phyloP scores from a whole-genome alignment of 2,797 vertebrate species.

The Monodelphis domestica region DNA sequence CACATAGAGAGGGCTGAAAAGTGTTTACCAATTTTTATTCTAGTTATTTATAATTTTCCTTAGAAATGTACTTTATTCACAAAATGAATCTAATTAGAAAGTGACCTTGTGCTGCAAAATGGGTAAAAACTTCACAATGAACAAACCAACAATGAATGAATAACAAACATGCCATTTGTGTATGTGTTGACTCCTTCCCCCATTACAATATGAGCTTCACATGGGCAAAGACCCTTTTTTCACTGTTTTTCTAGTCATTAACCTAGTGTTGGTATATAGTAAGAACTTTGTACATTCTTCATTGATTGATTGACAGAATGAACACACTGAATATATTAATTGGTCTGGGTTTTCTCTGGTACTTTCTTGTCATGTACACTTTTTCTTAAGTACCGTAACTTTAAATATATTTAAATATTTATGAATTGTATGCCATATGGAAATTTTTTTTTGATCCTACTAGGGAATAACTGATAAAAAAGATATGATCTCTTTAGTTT shows the following conservation, averaged over 20 bases:
- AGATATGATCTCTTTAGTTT: neutral
- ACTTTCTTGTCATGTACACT: neutral
- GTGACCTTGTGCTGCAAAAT: neutral
- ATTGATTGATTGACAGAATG: neutral
- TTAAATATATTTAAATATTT: neutral
- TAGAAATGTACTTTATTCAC: neutral
- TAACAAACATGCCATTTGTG: neutral
- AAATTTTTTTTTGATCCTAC: neutral
- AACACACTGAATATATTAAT: neutral
- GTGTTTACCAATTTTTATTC: neutral
- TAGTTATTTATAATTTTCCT: neutral
- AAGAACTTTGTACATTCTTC: neutral
- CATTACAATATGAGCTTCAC: neutral
- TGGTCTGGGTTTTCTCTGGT: neutral
- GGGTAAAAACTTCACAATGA: neutral
- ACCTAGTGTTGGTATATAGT: neutral
- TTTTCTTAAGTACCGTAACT: neutral
- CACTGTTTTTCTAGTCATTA: neutral
- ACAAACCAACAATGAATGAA: neutral
- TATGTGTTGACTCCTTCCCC: neutral
- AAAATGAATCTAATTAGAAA: neutral
- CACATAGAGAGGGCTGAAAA: neutral
- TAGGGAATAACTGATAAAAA: slow-evolving; percentile 23
- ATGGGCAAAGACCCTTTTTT: neutral
- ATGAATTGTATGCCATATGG: neutral